Conservation (phyloP, 2,888 invertebrate genomes). For the Apodemia mormo region DNA sequence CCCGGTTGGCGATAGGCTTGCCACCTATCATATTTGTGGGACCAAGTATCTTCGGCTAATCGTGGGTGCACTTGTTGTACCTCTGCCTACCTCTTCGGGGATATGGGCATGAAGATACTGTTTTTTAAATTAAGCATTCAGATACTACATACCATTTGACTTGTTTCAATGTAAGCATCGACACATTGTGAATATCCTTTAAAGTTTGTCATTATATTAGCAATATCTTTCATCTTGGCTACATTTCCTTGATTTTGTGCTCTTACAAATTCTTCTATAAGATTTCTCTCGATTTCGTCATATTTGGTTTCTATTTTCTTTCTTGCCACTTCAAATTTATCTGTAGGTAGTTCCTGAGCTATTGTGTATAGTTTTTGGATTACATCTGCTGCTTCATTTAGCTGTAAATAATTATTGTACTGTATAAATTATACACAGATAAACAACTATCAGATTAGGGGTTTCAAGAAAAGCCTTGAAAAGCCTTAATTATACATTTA, state of each 20-base stretch:
- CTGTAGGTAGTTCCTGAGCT: conserved; percentile 95
- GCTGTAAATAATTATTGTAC: conserved; percentile 68
- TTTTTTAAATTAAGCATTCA: not conserved
- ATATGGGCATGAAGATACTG: too few relatives aligned
- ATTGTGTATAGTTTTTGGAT: conserved; percentile 98
- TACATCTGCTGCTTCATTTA: conserved; percentile 97
- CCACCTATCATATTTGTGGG: too few relatives aligned
- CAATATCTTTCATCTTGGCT: conserved; percentile 95
- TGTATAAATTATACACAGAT: too few relatives aligned
- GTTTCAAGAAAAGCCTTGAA: too few relatives aligned
- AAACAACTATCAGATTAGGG: too few relatives aligned
- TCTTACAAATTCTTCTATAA: conserved; percentile 96
- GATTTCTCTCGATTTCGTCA: conserved; percentile 92
- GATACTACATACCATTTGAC: conserved; percentile 87
- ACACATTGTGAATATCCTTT: conserved; percentile 98
- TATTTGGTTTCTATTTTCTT: conserved; percentile 94
- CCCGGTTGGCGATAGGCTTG: too few relatives aligned
- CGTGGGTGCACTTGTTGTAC: too few relatives aligned
- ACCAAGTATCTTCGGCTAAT: too few relatives aligned
- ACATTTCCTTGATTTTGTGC: conserved; percentile 93
- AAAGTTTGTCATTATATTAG: conserved; percentile 95
- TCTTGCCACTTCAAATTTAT: conserved; percentile 92
- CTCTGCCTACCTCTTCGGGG: too few relatives aligned
- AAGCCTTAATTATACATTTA: too few relatives aligned
- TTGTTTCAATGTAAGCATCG: conserved; percentile 97